Base-by-base conservation (phyloP, 2,888 invertebrate genomes). In the Caenorhabditis sinica region DNA sequence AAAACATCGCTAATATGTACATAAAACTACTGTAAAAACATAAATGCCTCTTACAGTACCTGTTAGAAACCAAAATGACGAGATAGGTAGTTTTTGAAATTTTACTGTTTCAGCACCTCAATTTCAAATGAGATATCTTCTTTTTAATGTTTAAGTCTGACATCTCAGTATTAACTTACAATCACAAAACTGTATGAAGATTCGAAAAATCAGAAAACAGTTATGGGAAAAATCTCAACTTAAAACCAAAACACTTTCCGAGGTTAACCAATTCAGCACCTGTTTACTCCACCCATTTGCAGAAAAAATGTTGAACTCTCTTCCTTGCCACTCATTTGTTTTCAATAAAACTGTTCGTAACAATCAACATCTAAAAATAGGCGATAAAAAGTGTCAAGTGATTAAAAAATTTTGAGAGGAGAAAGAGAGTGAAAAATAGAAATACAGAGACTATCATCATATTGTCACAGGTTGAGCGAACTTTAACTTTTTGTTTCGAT, bases 401-500 rank as follows among this genome's bases (percentile, higher is more conserved):
- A 56, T 69, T 49, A 20, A 49, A 49, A n/a, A 49, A 49, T 49
- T 45, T 2, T 45, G 15, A 53, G 6, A 40, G 20, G 40, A 2
- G 36, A 56, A 56, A 9, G 61, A 73, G 15, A 61, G 15, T 13
- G 40, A 56, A 36, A 33, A 61, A 65, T 20, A 43, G 33, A 25
- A 13, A 45, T 45, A 63, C 11, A 60, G 36, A 23, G 36, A 51
- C 30, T 9, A 65, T 49, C 68, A 75, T 9, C 23, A 72, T 72
- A n/a, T n/a, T n/a, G n/a, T n/a, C 40, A 58, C 36, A 61, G 66
- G 75, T 65, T 75, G 53, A 66, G 45, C 53, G 53, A 66, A 75
- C 56, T 75, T 66, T 30, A 58, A 69, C 69, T 51, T 56, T 68
- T 40, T 36, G 51, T 25, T 68, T 53, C 56, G 76, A 66, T 76